Percentiles rank a stretch among this genome's conserved stretches.
Evolutionary conservation across 1,140 invertebrate species (phyloP).

Genomic region (Micrasema longulum): DNA sequence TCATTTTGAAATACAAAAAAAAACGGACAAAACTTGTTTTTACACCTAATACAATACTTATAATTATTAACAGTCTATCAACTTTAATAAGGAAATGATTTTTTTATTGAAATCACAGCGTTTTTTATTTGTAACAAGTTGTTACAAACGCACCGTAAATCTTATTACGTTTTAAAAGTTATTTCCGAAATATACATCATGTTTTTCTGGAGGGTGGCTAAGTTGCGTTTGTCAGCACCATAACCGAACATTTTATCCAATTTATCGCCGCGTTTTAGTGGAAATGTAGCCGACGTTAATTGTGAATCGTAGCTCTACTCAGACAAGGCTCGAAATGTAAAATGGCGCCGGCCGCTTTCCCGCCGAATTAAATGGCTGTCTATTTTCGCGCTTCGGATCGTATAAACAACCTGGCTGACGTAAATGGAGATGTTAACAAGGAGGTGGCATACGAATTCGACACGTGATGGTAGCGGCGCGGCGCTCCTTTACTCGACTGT

Average conservation of each 20-base stretch:
- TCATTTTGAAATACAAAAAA: too few relatives aligned
- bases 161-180: not conserved
- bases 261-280: not conserved
- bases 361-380: slow-evolving; percentile 26
- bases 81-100: too few relatives aligned
- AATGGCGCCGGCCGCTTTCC: slow-evolving; percentile 8
- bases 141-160: too few relatives aligned
- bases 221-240: not conserved
- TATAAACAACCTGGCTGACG: slow-evolving; percentile 45
- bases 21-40: too few relatives aligned
- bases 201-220: not conserved
- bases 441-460: slow-evolving; percentile 45
- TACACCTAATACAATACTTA: too few relatives aligned
- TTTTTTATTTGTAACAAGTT: too few relatives aligned
- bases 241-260: not conserved
- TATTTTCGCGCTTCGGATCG: slow-evolving; percentile 36
- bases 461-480: slow-evolving; percentile 33
- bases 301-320: not conserved
- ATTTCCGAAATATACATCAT: slow-evolving; percentile 3
- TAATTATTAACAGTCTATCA: too few relatives aligned
- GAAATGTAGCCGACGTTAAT: slow-evolving; percentile 1
- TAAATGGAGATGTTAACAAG: slow-evolving; percentile 50
- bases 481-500: slow-evolving; percentile 21
- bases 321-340: not conserved
- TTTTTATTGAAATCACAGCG: too few relatives aligned